Percentiles rank a stretch among this genome's conserved stretches.
Conservation (phyloP, 1,140 invertebrate genomes). For the Carposina sasakii region DNA sequence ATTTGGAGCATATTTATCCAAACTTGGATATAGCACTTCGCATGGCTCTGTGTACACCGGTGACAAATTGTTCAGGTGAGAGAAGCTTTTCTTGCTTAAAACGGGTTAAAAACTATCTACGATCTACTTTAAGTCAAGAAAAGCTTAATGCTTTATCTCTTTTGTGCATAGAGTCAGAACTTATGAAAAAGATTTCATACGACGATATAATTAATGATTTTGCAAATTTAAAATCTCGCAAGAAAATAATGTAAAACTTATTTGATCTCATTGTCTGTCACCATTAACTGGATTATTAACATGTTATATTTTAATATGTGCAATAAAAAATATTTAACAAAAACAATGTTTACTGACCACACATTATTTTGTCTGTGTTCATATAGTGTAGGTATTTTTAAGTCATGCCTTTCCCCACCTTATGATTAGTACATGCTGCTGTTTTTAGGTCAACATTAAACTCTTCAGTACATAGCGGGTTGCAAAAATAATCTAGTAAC, state of each 20-base stretch:
- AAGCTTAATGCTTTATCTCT: constrained; percentile 16
- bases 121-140: constrained; percentile 17
- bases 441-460: too few relatives aligned
- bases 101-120: constrained; percentile 9
- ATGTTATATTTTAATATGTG: too few relatives aligned
- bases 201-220: constrained; percentile 5
- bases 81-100: constrained; percentile 1
- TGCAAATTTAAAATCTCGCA: constrained; percentile 15
- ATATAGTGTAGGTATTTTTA: too few relatives aligned
- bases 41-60: background rate
- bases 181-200: constrained; percentile 12
- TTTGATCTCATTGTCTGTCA: too few relatives aligned
- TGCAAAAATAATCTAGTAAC: too few relatives aligned
- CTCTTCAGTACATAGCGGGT: too few relatives aligned
- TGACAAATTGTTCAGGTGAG: background rate
- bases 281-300: too few relatives aligned
- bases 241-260: constrained; percentile 14
- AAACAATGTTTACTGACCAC: too few relatives aligned
- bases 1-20: background rate
- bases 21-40: constrained; percentile 1
- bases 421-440: too few relatives aligned
- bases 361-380: too few relatives aligned
- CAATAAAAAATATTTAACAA: too few relatives aligned
- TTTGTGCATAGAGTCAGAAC: constrained; percentile 17
- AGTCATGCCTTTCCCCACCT: too few relatives aligned